Percentiles rank a stretch among this genome's conserved stretches.
phyloP scores from a whole-genome alignment of 2,113 vertebrate genomes.

The Periophthalmodon schlosseri region DNA sequence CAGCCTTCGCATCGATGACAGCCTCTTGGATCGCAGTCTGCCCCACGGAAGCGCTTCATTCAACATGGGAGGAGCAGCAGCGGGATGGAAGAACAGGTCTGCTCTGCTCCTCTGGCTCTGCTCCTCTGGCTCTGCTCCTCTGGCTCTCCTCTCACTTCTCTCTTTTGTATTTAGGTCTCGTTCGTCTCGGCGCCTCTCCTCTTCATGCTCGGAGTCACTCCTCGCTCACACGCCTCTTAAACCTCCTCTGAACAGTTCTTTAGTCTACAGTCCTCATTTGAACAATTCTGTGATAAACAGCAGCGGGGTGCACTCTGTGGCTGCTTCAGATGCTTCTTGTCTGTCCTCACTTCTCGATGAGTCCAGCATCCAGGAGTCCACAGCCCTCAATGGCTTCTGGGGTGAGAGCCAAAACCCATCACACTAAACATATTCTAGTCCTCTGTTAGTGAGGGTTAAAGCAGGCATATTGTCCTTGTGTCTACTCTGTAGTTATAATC shows the following conservation, averaged over 20 bases:
- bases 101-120: not conserved
- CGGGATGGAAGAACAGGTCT: not conserved
- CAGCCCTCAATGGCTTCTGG: not conserved
- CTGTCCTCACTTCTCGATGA: not conserved
- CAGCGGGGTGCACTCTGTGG: not conserved
- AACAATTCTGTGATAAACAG: not conserved
- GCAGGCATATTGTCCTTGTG: too few species aligned
- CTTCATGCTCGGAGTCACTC: not conserved
- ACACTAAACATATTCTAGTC: too few species aligned
- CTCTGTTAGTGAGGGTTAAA: too few species aligned
- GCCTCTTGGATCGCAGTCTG: conserved; percentile 54
- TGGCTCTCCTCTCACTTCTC: not conserved
- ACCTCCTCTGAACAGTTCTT: not conserved
- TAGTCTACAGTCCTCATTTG: not conserved
- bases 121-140: not conserved
- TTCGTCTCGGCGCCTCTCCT: not conserved
- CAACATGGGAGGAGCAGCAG: conserved; percentile 26
- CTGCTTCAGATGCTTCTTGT: not conserved
- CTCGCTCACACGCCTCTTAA: not conserved
- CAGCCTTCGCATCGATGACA: conserved; percentile 82
- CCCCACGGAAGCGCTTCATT: conserved; percentile 51
- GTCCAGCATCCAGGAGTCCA: not conserved
- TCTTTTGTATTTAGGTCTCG: not conserved
- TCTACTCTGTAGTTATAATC: too few species aligned
- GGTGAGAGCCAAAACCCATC: not conserved